Evolutionary conservation across 2,888 invertebrate species (phyloP).

Genomic region (Vesta saturnalis): DNA sequence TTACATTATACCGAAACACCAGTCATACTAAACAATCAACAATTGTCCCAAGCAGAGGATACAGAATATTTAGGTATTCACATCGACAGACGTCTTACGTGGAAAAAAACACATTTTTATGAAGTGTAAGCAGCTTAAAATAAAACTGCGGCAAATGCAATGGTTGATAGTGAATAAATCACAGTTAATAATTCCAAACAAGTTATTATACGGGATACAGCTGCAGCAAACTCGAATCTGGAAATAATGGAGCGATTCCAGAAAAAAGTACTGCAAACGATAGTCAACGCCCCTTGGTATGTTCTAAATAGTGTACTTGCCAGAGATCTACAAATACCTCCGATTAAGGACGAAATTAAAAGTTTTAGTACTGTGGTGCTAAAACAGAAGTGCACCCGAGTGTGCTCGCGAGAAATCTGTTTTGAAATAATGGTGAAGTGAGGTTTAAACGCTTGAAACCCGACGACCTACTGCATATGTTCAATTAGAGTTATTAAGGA

Average conservation of each 20-base stretch:
- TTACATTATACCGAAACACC: no score
- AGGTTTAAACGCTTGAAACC: background rate
- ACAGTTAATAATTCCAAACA: constrained; percentile 23
- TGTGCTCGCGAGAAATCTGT: no score
- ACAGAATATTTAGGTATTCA: constrained; percentile 13
- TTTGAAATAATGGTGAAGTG: background rate
- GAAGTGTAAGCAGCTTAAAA: no score
- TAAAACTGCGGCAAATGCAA: constrained; percentile 18
- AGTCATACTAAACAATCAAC: no score
- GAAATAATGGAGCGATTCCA: constrained; percentile 20
- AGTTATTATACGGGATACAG: constrained; percentile 23
- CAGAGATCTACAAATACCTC: no score
- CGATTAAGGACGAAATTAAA: background rate
- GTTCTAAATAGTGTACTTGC: constrained; percentile 8
- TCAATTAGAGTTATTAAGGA: no score
- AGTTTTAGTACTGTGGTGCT: no score
- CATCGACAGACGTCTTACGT: no score
- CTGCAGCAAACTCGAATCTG: constrained; percentile 15
- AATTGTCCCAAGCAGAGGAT: background rate
- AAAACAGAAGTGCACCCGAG: no score
- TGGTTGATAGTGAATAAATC: no score
- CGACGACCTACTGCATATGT: no score
- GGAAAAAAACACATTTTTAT: no score
- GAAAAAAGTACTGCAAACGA: constrained; percentile 18
- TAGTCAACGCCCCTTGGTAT: constrained; percentile 13